These are phyloP conservation scores for Helarctos malayanus DNA, from an alignment of 2,797 vertebrate genomes.

Conservation along the genomic window DNA sequence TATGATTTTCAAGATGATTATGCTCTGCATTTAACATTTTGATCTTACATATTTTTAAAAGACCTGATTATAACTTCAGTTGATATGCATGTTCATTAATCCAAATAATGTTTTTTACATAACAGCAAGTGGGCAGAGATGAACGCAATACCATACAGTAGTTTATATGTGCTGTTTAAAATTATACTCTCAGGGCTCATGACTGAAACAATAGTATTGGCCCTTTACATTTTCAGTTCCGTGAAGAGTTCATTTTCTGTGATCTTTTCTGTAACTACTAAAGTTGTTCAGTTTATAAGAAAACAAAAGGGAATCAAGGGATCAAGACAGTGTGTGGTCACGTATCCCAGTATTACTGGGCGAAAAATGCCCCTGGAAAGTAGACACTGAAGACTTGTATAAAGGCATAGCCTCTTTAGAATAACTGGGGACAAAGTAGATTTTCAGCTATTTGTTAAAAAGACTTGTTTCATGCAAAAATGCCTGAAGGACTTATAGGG, in stretches of 20 bases:
- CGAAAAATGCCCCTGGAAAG: too few species aligned
- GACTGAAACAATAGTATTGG: background rate
- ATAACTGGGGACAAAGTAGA: background rate
- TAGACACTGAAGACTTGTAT: background rate
- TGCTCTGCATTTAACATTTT: background rate
- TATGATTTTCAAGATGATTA: background rate
- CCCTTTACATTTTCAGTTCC: background rate
- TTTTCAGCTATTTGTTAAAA: background rate
- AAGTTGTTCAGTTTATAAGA: slow-evolving; percentile 16
- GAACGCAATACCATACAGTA: background rate
- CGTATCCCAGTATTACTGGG: background rate
- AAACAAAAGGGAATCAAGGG: slow-evolving; percentile 17
- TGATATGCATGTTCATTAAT: slow-evolving; percentile 40
- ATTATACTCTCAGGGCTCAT: background rate
- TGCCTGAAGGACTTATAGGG: background rate
- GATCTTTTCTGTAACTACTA: background rate
- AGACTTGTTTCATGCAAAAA: slow-evolving; percentile 7
- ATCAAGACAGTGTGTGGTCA: background rate
- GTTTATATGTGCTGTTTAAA: background rate
- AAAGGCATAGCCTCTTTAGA: background rate
- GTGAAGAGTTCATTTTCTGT: background rate
- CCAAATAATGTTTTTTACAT: background rate
- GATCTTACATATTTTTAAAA: background rate
- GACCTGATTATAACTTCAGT: background rate
- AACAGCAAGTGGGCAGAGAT: background rate